Conservation (phyloP, 2,888 invertebrate genomes). For the Acronicta psi region DNA sequence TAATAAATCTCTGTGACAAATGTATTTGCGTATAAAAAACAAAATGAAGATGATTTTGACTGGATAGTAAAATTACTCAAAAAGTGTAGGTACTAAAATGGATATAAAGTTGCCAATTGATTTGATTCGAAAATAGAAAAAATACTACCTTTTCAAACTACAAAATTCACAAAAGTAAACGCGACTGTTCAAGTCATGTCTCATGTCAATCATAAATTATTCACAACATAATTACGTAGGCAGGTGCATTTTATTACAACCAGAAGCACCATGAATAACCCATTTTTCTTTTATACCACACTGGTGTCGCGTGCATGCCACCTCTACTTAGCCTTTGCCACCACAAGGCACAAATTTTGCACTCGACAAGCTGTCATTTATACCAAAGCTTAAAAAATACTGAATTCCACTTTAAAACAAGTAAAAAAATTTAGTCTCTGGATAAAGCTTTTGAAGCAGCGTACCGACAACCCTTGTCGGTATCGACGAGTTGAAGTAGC, state of each 20-base stretch:
- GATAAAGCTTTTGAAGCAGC: conserved; percentile 29
- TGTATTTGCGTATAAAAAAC: too few species aligned
- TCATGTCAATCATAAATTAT: not conserved
- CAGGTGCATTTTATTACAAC: not conserved
- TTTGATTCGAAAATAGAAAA: too few species aligned
- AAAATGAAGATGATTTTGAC: too few species aligned
- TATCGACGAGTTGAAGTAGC: conserved; percentile 22
- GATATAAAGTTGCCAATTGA: too few species aligned
- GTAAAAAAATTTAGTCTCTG: conserved; percentile 6
- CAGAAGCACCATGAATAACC: conserved; percentile 6
- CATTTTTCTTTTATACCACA: conserved; percentile 15
- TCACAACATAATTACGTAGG: not conserved
- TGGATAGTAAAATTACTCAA: too few species aligned
- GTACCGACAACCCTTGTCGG: conserved; percentile 2
- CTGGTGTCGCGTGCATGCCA: conserved; percentile 44
- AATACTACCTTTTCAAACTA: too few species aligned
- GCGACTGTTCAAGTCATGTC: too few species aligned
- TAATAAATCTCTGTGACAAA: too few species aligned
- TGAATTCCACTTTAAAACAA: conserved; percentile 17
- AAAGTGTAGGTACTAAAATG: too few species aligned
- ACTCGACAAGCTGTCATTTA: conserved; percentile 48
- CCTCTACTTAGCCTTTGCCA: conserved; percentile 23
- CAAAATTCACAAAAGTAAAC: too few species aligned
- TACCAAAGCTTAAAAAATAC: conserved; percentile 17
- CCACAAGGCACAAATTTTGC: conserved; percentile 27